Evolutionary conservation across 2,113 vertebrate species (phyloP).

Genomic region (Panthera uncia): DNA sequence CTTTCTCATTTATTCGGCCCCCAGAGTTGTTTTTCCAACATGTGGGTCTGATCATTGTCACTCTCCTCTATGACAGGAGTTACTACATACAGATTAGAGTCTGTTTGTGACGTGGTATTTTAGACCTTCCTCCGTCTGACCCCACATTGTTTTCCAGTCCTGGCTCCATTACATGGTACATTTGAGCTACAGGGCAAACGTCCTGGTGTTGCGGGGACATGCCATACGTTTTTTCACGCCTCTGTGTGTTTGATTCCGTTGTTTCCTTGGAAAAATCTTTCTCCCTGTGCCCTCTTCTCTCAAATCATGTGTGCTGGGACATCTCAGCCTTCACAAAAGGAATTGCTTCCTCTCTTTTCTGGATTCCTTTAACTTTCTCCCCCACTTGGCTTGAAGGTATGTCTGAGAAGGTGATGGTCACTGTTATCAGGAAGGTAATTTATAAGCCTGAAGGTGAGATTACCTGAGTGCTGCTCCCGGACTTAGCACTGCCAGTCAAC

Average conservation of each 20-base stretch:
- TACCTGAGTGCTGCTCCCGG: accelerated
- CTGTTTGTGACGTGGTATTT: neutral
- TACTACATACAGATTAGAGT: neutral
- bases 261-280: neutral
- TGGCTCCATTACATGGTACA: accelerated
- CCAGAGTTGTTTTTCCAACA: neutral
- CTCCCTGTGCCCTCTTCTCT: neutral
- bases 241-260: neutral
- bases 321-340: no score
- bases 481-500: neutral
- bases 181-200: neutral
- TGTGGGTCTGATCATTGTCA: neutral
- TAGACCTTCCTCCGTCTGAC: neutral
- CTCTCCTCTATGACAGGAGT: neutral
- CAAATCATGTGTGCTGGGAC: neutral
- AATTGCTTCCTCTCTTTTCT: neutral
- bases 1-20: neutral
- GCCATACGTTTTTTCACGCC: neutral
- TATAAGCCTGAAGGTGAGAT: neutral
- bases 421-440: neutral
- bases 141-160: neutral
- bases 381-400: neutral
- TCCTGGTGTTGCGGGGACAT: neutral
- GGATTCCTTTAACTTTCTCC: neutral
- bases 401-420: neutral